Base-by-base conservation (phyloP, 30 jellyfish, hydroid and myxozoan species). In the Sanderia malayensis region DNA sequence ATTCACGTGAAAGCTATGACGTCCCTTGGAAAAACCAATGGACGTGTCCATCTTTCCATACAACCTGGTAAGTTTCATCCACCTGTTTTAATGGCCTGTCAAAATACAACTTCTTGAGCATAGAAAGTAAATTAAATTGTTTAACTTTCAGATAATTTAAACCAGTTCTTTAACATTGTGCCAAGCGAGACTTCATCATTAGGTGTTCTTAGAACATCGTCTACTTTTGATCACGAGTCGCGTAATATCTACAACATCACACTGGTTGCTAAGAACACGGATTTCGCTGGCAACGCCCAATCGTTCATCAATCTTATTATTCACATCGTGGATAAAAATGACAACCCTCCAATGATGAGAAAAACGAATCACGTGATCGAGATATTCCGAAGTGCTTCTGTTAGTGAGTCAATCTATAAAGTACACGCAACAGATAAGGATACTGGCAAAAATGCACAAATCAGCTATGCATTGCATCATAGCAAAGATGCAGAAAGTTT, bases 251-350 rank as follows among this genome's bases (percentile, higher is more conserved):
- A 84, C 77, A 46, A 78, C 46, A 17, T 92, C 20, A 92, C 89
- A 1, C 49, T 92, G 60, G 52, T 58, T 0, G 98, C 96, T 3
- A 67, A 49, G 27, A 94, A 92, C 76, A 69, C 22, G 33, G 94
- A 66, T 13, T 73, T 60, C 31, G n/a, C 69, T 0, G 94, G 86
- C 0, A 20, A 44, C 4, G 84, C 95, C 19, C 31, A 32, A 49
- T 63, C 71, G 0, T 22, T 61, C 15, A 25, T 55, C 53, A 23
- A 4, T 4, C 37, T 74, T 24, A 27, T 27, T 0, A 69, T 84
- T 44, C 63, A 55, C 24, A 71, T 84, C 9, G n/a, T 44, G 9
- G 95, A 84, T 62, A 28, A 37, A 23, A 84, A 84, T 34, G 95
- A 84, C 61, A 84, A 84, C 31, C 71, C 81, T n/a, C 95, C 95